Conservation (phyloP, 2,113 vertebrate genomes). For the Otocyon megalotis region DNA sequence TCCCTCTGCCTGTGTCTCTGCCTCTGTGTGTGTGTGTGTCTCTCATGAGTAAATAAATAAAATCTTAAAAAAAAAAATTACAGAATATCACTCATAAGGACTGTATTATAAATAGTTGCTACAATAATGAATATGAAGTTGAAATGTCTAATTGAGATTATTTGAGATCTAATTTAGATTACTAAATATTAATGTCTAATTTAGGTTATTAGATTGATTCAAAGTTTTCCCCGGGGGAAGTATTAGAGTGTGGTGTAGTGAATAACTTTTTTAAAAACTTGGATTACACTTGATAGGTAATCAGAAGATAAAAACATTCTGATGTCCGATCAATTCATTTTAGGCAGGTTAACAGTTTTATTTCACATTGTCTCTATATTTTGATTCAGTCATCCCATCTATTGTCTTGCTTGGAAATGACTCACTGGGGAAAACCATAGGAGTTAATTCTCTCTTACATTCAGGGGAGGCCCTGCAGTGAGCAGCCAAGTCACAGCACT, state of each 20-base stretch:
- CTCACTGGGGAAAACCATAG: conserved; percentile 1
- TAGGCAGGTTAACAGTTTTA: neutral
- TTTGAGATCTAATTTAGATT: conserved; percentile 67
- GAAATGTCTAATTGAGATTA: conserved; percentile 54
- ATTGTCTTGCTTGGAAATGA: conserved; percentile 53
- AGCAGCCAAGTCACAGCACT: neutral
- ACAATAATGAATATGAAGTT: conserved; percentile 21
- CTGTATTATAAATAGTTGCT: conserved; percentile 17
- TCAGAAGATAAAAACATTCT: conserved; percentile 35
- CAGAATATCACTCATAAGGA: neutral
- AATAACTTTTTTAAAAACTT: conserved; percentile 35
- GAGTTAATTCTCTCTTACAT: neutral
- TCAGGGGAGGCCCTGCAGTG: neutral
- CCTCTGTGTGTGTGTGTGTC: too few species aligned
- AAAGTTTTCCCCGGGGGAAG: neutral
- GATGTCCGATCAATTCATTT: neutral
- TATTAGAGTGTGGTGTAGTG: neutral
- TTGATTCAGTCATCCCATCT: neutral
- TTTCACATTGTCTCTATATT: neutral
- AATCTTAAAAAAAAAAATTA: neutral
- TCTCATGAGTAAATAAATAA: too few species aligned
- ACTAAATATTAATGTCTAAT: conserved; percentile 62
- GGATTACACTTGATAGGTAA: conserved; percentile 21
- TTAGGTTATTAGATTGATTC: conserved; percentile 45
- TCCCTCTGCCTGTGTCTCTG: too few species aligned